Evolutionary conservation across 2,888 invertebrate species (phyloP), one percentile per base, ranked within the genome.

Genomic region (Nomada fucata): DNA sequence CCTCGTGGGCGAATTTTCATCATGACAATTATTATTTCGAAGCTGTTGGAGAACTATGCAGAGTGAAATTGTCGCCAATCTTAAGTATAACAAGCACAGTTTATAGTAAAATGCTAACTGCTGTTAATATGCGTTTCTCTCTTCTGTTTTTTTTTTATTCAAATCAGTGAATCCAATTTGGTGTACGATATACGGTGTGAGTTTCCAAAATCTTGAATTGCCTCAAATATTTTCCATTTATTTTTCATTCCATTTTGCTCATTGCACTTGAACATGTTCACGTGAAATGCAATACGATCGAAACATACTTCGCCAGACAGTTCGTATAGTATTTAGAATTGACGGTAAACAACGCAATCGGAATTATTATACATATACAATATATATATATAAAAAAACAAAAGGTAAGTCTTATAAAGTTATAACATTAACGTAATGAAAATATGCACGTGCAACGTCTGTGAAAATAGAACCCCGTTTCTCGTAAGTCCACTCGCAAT

Each of bases 201-300:
- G 47, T 47, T 47, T 52, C 26, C 26, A 18, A 5, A 50, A 50
- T 50, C 20, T 26, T 18, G 5, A 23, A 63, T 44, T 20, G 9
- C 47, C 10, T 2, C 47, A 47, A 47, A 47, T 47, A 47, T 42
- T 20, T 42, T 3, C 18, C 9, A 15, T 0, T 50, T 20, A 20
- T 29, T 53, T 26, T 26, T 50, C 36, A 36, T 65, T 29, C 53
- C 53, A 53, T 36, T 50, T 50, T 23, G 23, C 1, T 64, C 42
- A 55, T 53, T 68, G 67, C 67, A 67, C 55, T 52, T 52, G 7
- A 29, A 52, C 29, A n/a, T n/a, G n/a, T 52, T 65, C 52, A 13
- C 4, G 65, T 65, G 15, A 52, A 65, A 52, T 65, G 52, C 65
- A 36, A 64, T 50, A 26, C 20, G 18, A 64, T 26, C 42, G 42